Evolutionary conservation across 2,888 invertebrate genomes (phyloP).

Genomic region (Euplexia lucipara): DNA sequence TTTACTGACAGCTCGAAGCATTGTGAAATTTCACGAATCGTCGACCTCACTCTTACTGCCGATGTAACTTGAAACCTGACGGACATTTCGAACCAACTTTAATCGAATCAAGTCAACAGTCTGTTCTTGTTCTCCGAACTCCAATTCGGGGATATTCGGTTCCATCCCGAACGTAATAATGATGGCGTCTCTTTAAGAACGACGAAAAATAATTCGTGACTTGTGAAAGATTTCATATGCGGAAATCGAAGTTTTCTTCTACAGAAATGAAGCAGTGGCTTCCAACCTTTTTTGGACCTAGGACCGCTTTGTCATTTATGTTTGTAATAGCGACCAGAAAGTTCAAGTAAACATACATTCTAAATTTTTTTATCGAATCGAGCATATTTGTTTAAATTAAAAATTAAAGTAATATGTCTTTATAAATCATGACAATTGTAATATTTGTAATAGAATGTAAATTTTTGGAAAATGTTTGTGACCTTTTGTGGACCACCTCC

Average conservation of each 20-base stretch:
- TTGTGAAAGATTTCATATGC: slow-evolving; percentile 44
- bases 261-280: no score
- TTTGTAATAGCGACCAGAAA: no score
- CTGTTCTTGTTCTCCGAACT: slow-evolving; percentile 29
- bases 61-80: slow-evolving; percentile 5
- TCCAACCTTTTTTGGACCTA: no score
- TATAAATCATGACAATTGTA: no score
- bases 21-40: slow-evolving; percentile 36
- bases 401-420: no score
- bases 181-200: slow-evolving; percentile 37
- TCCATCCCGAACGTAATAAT: slow-evolving; percentile 38
- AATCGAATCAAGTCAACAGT: slow-evolving; percentile 42
- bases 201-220: slow-evolving; percentile 51
- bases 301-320: no score
- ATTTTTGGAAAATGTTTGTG: no score
- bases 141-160: slow-evolving; percentile 12
- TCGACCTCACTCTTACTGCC: slow-evolving; percentile 8
- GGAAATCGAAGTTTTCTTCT: slow-evolving; percentile 45
- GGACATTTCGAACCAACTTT: slow-evolving; percentile 22
- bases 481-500: no score
- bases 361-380: no score
- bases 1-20: slow-evolving; percentile 26
- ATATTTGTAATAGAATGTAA: no score
- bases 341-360: no score
- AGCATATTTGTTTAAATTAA: no score